Percentiles rank a stretch among this genome's conserved stretches.
Evolutionary conservation across 2,113 vertebrate genomes (phyloP).

Genomic region (Chaetops frenatus): DNA sequence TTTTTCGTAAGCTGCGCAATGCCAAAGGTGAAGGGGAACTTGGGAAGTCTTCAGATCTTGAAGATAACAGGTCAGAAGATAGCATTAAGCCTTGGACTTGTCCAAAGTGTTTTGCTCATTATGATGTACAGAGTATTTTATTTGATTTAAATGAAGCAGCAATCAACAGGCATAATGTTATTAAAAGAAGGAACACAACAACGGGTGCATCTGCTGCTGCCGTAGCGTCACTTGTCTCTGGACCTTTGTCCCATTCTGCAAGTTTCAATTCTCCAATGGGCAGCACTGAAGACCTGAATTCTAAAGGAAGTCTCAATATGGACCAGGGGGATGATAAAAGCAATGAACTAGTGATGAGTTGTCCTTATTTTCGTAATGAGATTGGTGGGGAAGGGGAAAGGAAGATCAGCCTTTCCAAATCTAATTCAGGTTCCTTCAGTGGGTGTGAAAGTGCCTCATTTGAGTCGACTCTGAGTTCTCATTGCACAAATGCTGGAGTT

Average conservation of each 20-base stretch:
- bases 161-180: constrained; percentile 84
- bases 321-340: constrained; percentile 91
- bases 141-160: constrained; percentile 90
- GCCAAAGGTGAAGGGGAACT: constrained; percentile 85
- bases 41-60: constrained; percentile 80
- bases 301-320: constrained; percentile 82
- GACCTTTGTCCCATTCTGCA: constrained; percentile 84
- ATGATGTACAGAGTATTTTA: constrained; percentile 90
- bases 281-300: constrained; percentile 91
- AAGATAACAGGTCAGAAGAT: constrained; percentile 87
- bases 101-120: constrained; percentile 91
- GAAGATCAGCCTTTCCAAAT: constrained; percentile 85
- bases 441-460: constrained; percentile 83
- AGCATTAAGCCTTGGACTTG: constrained; percentile 84
- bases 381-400: constrained; percentile 87
- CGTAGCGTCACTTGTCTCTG: constrained; percentile 81
- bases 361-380: constrained; percentile 94
- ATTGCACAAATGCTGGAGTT: constrained; percentile 92
- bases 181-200: constrained; percentile 88
- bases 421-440: constrained; percentile 83
- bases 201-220: constrained; percentile 93
- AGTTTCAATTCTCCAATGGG: constrained; percentile 91
- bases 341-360: constrained; percentile 91
- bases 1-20: constrained; percentile 91
- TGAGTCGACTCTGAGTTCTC: constrained; percentile 85